Evolutionary conservation across 2,113 vertebrate species (phyloP), one percentile per base, ranked within the genome.

Genomic region (Rhegmatorhina hoffmannsi): DNA sequence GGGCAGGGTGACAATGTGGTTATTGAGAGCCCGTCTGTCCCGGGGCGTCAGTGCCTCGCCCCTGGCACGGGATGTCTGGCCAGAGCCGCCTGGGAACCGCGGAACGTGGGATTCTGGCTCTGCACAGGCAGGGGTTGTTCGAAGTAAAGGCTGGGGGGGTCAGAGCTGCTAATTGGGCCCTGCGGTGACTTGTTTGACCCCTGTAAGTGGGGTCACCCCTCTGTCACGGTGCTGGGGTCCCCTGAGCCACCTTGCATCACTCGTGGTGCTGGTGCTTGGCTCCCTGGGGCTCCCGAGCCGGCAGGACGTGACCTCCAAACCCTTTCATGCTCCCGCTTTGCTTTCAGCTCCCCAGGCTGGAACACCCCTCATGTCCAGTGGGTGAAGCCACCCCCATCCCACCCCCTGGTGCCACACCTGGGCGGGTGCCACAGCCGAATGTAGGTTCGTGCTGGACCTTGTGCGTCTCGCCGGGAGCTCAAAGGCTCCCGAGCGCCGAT

Each of bases 1-100:
- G 50, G 53, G 33, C 23, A 17, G 58, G 88, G 89, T 77, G 95
- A 97, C 95, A 97, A 94, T 95, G 96, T 4, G 76, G 34, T 13
- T 21, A 94, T 97, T 96, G 95, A 97, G 89, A 78, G 56, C 56
- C 29, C 17, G 15, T 17, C 24, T 19, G 31, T 33, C 50, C 60
- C 28, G 33, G 47, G 67, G 70, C 59, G 31, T 56, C 78, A 26
- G 46, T 19, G 56, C 68, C 90, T n/a, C 49, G 91, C 75, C 89
- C 63, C 55, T 38, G 58, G 68, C 53, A 6, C 66, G 1, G 89
- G 76, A 14, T 77, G 83, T 49, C 67, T 83, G 87, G 2, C 40
- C n/a, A 0, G 86, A 18, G 44, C 85, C 4, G 77, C 56, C 74
- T 11, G 90, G 77, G 79, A 28, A 18, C 8, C 8, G 23, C 63